Percentiles rank a stretch among this genome's conserved stretches.
Conservation (phyloP, 53 echinoderm and acorn worm genomes). For the Paracentrotus lividus region DNA sequence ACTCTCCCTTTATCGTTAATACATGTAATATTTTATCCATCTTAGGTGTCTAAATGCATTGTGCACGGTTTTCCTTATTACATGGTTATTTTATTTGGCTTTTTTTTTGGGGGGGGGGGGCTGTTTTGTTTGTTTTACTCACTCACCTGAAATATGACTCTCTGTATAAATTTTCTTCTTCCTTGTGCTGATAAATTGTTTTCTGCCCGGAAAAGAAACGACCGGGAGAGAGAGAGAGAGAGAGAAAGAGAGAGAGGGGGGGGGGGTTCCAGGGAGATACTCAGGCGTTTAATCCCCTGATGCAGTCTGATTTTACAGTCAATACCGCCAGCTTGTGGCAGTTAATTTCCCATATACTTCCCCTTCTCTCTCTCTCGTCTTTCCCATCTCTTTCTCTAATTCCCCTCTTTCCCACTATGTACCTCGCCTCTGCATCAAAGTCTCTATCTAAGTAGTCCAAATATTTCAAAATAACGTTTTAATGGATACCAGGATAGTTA, state of each 20-base stretch:
- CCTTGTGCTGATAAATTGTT: too few relatives aligned
- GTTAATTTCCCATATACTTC: not conserved
- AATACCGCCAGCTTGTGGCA: slow-evolving; percentile 40
- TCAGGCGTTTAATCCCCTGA: not conserved
- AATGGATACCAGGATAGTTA: not conserved
- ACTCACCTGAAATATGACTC: too few relatives aligned
- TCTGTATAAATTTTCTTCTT: too few relatives aligned
- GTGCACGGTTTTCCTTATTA: too few relatives aligned
- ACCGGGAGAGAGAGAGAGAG: not conserved
- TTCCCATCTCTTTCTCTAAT: not conserved
- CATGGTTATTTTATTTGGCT: too few relatives aligned
- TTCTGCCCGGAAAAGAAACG: not conserved
- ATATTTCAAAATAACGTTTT: not conserved
- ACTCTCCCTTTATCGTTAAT: too few relatives aligned
- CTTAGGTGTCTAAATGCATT: too few relatives aligned
- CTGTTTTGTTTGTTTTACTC: too few relatives aligned
- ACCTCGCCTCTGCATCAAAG: not conserved
- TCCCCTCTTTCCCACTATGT: not conserved
- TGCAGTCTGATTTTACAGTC: not conserved
- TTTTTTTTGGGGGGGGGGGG: too few relatives aligned
- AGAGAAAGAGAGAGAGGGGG: not conserved
- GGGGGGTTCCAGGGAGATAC: not conserved
- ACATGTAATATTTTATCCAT: too few relatives aligned
- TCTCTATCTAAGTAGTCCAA: not conserved
- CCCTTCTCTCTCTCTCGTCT: not conserved